Evolutionary conservation across 2,888 invertebrate species (phyloP), one percentile per base, ranked within the genome.

Genomic region (Drosophila acutilabella): DNA sequence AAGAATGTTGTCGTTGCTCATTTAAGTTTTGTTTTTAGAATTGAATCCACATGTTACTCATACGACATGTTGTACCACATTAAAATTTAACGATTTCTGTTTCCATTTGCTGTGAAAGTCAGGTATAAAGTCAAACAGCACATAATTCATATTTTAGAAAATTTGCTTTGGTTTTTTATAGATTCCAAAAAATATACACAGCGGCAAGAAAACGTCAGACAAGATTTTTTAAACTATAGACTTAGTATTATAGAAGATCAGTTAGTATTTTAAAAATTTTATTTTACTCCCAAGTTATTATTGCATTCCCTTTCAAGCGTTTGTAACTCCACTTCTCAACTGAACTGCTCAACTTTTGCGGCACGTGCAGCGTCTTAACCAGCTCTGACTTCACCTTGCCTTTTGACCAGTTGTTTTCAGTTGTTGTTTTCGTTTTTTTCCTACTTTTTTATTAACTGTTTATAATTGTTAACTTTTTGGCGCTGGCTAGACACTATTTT

Each of bases 401-500:
- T 64, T 41, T 68, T 67, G 62, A 48, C 54, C 54, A 60, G 52
- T 54, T 61, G 52, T 1, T 30, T 33, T 44, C 6, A 20, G 20
- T 20, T 20, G 20, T 20, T 20, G 4, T 33, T 13, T 30, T 14
- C 14, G 6, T 48, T 5, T 33, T 30, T 48, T 60, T 71, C 72
- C 54, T 60, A 18, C 14, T n/a, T 51, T 53, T 53, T 66, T 57
- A 71, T 67, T 66, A 83, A 71, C 88, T 68, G 70, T 81, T 83
- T 60, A 70, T 80, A 81, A 80, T 80, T 71, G 64, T 57, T 45
- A 41, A 59, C 26, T 50, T 75, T 69, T 80, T 77, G 72, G 70
- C 67, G 75, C 61, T 56, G 36, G 45, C 45, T 56, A 52, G 57
- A 59, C 53, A 52, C 57, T 14, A 52, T 41, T 61, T 56, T 51